phyloP scores from a whole-genome alignment of 35 echinoderm and acorn worm genomes.

The Apostichopus parvimensis region DNA sequence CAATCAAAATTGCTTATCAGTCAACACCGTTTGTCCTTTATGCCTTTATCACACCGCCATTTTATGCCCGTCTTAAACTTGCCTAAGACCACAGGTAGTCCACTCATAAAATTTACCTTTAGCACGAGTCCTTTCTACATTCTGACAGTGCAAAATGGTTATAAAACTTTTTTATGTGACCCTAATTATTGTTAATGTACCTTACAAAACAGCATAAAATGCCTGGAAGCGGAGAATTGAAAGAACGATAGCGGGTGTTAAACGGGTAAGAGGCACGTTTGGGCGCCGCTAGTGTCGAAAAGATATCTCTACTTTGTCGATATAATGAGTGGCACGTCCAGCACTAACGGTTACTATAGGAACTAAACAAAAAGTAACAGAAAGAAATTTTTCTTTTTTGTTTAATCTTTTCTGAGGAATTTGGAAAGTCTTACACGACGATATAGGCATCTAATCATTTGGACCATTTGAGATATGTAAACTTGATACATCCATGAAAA shows the following conservation, averaged over 20 bases:
- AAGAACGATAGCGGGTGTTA: constrained; percentile 29
- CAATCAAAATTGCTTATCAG: constrained; percentile 27
- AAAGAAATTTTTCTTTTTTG: not conserved
- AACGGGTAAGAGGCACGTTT: constrained; percentile 11
- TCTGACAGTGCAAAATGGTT: not conserved
- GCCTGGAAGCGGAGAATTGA: constrained; percentile 7
- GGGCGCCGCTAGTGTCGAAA: constrained; percentile 10
- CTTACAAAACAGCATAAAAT: constrained; percentile 42
- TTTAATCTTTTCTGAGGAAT: too few species aligned
- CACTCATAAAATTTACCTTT: not conserved
- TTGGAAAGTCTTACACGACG: too few species aligned
- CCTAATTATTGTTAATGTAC: constrained; percentile 46
- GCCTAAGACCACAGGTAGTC: not conserved
- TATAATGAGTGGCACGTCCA: not conserved
- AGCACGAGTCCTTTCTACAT: not conserved
- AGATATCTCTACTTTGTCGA: not conserved
- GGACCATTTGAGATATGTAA: too few species aligned
- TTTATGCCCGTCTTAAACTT: not conserved
- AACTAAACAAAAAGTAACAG: not conserved
- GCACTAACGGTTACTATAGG: not conserved
- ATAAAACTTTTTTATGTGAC: constrained; percentile 39
- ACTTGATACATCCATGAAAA: too few species aligned
- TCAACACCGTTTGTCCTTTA: not conserved
- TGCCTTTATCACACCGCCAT: not conserved
- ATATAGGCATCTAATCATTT: too few species aligned